These are phyloP conservation scores for Nemotelus nigrinus DNA, from an alignment of 2,888 invertebrate genomes.

Conservation along the genomic window DNA sequence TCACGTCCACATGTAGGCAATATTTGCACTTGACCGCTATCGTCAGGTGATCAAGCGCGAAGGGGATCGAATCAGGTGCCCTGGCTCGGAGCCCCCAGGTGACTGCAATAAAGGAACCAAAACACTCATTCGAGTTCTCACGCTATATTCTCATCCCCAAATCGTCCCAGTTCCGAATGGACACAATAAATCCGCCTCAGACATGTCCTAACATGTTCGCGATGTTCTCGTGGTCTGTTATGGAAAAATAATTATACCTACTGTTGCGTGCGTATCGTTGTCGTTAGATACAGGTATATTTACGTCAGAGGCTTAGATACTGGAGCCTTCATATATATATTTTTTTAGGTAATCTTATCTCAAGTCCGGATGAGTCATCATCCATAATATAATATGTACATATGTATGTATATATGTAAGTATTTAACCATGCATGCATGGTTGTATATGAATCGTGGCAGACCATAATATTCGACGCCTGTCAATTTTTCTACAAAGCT, in stretches of 20 bases:
- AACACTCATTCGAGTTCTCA: constrained; percentile 9
- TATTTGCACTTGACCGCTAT: constrained; percentile 10
- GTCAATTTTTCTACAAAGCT: no score
- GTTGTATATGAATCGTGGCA: no score
- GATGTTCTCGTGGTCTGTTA: constrained; percentile 17
- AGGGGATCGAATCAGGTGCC: constrained; percentile 28
- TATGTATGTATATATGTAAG: not conserved
- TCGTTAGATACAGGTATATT: constrained; percentile 5
- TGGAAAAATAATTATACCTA: constrained; percentile 8
- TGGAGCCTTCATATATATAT: not conserved
- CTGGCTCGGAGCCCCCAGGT: not conserved
- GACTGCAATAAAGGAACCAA: constrained; percentile 10
- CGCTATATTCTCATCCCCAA: not conserved
- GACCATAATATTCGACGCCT: no score
- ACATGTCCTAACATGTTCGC: constrained; percentile 36
- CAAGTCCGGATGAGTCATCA: not conserved
- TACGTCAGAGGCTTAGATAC: not conserved
- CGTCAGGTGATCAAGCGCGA: constrained; percentile 19
- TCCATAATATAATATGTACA: not conserved
- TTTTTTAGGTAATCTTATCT: not conserved
- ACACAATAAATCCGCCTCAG: constrained; percentile 26
- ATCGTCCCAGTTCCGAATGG: constrained; percentile 8
- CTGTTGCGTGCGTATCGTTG: constrained; percentile 14
- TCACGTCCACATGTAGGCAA: constrained; percentile 12
- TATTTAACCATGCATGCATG: no score